Conservation (phyloP, 2,113 vertebrate genomes). For the Anhinga anhinga region DNA sequence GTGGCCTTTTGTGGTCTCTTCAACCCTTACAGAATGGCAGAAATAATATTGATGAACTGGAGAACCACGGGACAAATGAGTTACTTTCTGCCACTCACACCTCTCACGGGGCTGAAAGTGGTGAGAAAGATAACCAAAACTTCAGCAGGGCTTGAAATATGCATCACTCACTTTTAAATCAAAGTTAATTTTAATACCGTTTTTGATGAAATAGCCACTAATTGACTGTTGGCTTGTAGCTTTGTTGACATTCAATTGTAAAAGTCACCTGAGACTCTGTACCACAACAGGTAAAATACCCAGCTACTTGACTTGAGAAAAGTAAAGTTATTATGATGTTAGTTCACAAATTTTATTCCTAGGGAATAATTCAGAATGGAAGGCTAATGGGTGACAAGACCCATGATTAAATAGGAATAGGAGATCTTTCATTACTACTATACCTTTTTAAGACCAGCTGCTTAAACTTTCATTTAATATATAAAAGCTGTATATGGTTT, state of each 20-base stretch:
- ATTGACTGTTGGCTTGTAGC: background rate
- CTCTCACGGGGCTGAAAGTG: background rate
- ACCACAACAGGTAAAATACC: background rate
- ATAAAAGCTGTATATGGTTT: background rate
- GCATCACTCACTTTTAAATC: background rate
- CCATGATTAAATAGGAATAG: background rate
- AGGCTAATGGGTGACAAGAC: background rate
- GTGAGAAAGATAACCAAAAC: background rate
- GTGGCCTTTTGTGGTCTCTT: background rate
- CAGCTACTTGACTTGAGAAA: background rate
- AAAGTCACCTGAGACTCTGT: background rate
- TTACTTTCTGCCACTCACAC: background rate
- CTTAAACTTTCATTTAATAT: background rate
- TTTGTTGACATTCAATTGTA: background rate
- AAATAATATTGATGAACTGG: background rate
- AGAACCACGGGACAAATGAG: fast-evolving
- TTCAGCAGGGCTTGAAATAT: background rate
- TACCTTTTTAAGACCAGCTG: background rate
- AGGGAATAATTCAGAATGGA: background rate
- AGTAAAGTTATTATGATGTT: background rate
- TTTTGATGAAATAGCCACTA: background rate
- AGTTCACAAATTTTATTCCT: constrained; percentile 11
- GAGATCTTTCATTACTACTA: background rate
- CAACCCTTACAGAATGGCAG: background rate
- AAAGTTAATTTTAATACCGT: background rate